A percentile compares a stretch with the other conserved stretches of the same genome.
These are phyloP conservation scores for Colostygia pectinataria DNA, from an alignment of 2,888 invertebrate genomes.

Conservation along the genomic window DNA sequence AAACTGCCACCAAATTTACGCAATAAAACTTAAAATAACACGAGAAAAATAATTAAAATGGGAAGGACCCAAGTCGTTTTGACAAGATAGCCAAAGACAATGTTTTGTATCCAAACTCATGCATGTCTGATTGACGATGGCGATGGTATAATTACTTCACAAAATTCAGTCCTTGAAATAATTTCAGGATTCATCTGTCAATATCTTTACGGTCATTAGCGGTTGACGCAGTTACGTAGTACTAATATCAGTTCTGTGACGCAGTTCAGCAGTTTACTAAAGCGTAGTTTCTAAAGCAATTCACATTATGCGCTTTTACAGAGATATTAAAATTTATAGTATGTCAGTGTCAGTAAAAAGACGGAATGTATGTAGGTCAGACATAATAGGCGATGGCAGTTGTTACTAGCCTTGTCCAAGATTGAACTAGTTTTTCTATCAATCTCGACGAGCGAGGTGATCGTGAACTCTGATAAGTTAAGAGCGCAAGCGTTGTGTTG, in stretches of 20 bases:
- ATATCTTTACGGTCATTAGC: constrained; percentile 2
- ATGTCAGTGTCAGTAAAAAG: constrained; percentile 38
- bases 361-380: constrained; percentile 63
- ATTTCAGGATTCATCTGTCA: constrained; percentile 5
- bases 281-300: constrained; percentile 4
- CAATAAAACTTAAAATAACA: no score
- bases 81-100: no score
- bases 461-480: constrained; percentile 47
- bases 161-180: constrained; percentile 20
- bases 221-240: neutral
- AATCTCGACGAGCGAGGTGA: constrained; percentile 64
- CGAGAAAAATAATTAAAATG: no score
- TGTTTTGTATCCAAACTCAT: no score
- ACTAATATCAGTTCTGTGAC: neutral
- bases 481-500: constrained; percentile 19
- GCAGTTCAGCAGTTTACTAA: constrained; percentile 1
- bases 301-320: constrained; percentile 9
- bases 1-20: no score
- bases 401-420: constrained; percentile 67
- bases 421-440: constrained; percentile 74
- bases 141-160: constrained; percentile 25
- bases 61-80: no score
- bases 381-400: constrained; percentile 65
- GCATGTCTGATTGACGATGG: constrained; percentile 39
- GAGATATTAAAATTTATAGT: constrained; percentile 19